Evolutionary conservation across 1,140 invertebrate genomes (phyloP).

Genomic region (Parapsyche elsis): DNA sequence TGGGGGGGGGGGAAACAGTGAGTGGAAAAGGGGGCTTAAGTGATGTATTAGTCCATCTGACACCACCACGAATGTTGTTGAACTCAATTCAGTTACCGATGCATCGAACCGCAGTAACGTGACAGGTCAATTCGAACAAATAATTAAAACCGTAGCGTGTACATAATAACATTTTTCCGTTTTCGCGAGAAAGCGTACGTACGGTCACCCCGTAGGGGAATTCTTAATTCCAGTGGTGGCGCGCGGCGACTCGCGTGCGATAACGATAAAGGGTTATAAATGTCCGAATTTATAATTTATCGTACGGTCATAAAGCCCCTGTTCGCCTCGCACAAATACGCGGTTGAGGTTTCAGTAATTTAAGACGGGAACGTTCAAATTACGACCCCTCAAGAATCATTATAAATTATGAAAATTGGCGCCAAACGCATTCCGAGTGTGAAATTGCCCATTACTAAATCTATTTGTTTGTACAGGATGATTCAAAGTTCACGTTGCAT

Average conservation of each 20-base stretch:
- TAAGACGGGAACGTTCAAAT: conserved; percentile 31
- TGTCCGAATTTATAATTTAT: conserved; percentile 57
- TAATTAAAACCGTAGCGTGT: no score
- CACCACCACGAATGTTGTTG: no score
- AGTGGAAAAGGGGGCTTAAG: no score
- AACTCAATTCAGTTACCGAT: no score
- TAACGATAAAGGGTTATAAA: conserved; percentile 56
- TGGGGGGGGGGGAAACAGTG: no score
- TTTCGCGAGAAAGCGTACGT: neutral
- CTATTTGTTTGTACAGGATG: no score
- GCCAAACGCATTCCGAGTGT: neutral
- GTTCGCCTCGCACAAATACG: conserved; percentile 34
- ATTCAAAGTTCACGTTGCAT: no score
- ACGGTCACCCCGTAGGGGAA: conserved; percentile 27
- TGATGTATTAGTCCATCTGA: no score
- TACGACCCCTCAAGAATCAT: conserved; percentile 19
- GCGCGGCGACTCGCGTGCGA: conserved; percentile 37
- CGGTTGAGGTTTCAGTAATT: conserved; percentile 32
- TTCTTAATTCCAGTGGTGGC: conserved; percentile 44
- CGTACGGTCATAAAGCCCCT: conserved; percentile 47
- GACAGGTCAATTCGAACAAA: no score
- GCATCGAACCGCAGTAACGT: no score
- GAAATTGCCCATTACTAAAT: no score
- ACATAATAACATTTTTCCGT: neutral
- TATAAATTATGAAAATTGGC: conserved; percentile 33